These are phyloP conservation scores for Protonibea diacanthus DNA, from an alignment of 2,797 vertebrate species.

Conservation along the genomic window DNA sequence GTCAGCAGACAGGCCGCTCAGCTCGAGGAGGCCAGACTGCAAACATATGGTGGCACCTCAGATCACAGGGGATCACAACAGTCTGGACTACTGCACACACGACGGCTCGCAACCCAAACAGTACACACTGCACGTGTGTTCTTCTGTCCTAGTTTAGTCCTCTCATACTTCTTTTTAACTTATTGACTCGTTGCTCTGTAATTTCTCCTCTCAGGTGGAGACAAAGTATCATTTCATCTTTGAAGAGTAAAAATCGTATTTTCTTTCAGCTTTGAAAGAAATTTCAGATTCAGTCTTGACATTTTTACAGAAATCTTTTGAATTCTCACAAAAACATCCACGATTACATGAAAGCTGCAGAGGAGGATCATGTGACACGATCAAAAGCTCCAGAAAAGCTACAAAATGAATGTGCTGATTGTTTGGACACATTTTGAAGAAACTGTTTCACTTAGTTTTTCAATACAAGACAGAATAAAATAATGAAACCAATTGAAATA, in stretches of 20 bases:
- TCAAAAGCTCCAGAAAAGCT: background rate
- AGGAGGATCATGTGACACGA: background rate
- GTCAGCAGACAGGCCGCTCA: constrained; percentile 85
- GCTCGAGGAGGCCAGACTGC: constrained; percentile 85
- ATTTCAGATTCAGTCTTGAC: too few species aligned
- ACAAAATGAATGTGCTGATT: background rate
- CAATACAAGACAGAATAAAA: background rate
- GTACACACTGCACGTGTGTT: background rate
- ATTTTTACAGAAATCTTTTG: too few species aligned
- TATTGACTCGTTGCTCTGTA: background rate
- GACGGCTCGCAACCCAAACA: background rate
- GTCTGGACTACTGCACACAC: constrained; percentile 1
- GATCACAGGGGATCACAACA: constrained; percentile 29
- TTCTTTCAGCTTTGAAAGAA: too few species aligned
- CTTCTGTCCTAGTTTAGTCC: background rate
- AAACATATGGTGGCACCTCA: constrained; percentile 50
- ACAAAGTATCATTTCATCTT: background rate
- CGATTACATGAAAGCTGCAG: too few species aligned
- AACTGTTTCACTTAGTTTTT: background rate
- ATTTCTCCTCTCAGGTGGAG: background rate
- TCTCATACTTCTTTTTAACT: background rate
- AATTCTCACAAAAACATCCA: too few species aligned
- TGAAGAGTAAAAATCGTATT: too few species aligned
- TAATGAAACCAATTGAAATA: background rate
- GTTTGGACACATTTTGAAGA: background rate